phyloP scores from a whole-genome alignment of 1,140 invertebrate species.

The Tetramorium alpestre region DNA sequence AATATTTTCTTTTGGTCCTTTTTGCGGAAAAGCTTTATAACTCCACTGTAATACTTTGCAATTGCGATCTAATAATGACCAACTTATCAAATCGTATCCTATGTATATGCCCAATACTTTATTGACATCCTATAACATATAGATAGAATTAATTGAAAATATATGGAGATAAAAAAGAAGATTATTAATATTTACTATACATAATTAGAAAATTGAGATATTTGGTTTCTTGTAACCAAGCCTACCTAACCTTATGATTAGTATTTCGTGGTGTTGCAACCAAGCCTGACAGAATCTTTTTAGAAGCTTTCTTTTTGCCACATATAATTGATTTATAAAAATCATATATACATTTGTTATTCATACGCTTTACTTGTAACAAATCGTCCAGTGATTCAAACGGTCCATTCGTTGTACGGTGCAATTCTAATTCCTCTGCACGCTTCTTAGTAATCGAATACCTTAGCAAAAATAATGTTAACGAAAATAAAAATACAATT shows the following conservation, averaged over 20 bases:
- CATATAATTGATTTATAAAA: slow-evolving; percentile 18
- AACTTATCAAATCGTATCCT: slow-evolving; percentile 33
- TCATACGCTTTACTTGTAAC: background rate
- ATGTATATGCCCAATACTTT: slow-evolving; percentile 46
- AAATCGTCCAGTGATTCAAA: slow-evolving; percentile 34
- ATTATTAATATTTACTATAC: background rate
- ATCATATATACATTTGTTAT: background rate
- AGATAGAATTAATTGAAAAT: background rate
- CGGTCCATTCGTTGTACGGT: background rate
- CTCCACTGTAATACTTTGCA: slow-evolving; percentile 45
- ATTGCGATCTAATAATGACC: slow-evolving; percentile 32
- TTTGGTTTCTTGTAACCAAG: background rate
- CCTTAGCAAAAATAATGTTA: slow-evolving; percentile 16
- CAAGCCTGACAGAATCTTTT: background rate
- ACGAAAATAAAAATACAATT: background rate
- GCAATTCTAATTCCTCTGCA: slow-evolving; percentile 27
- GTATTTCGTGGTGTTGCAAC: slow-evolving; percentile 5
- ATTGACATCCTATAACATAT: background rate
- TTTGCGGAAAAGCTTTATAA: background rate
- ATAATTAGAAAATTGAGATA: background rate
- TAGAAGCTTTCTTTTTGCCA: background rate
- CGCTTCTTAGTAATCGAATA: background rate
- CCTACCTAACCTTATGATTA: background rate
- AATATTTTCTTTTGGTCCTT: background rate
- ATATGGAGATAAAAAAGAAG: background rate